Base-by-base conservation (phyloP, 2,888 invertebrate genomes). In the Thyatira batis region DNA sequence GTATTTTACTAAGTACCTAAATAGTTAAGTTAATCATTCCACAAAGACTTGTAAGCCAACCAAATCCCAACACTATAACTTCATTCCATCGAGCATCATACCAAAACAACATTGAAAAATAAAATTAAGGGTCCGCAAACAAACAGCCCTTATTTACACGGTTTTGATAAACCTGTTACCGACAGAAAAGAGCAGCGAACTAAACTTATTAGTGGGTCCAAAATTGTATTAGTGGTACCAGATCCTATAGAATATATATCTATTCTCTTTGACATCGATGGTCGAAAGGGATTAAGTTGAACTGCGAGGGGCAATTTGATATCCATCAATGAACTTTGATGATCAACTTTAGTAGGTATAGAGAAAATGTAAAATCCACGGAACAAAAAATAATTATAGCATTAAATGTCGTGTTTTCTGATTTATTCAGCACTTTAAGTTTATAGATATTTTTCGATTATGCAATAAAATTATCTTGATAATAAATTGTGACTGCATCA, bases 141-240 rank as follows among this genome's bases (percentile, higher is more conserved):
- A 54, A 52, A 44, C 39, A 64, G 72, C 17, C 73, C 68, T 73
- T 78, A 78, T 82, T 84, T 80, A 77, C 65, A 71, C 73, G 53
- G 67, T 71, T 68, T 66, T 71, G 66, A 80, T 88, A 88, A 89
- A 82, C 85, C 83, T 78, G 82, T 89, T 88, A 86, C 77, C 61
- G 55, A 55, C 54, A 70, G 76, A 87, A 91, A 91, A 89, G 91
- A 89, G 85, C 91, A 91, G 63, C 80, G 64, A 62, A 61, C 69
- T 82, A 84, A 87, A 77, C 78, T 73, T 76, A 84, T 85, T 84
- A 81, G 65, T 61, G 60, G 57, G 57, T 63, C 66, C 71, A 68
- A 83, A 89, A 89, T 89, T 83, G 81, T 79, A 85, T 90, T 89
- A 88, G 63, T 58, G 71, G 39, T 66, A 65, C 74, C 78, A 67